Evolutionary conservation across 2,113 vertebrate genomes (phyloP), one percentile per base, ranked within the genome.

Genomic region (Channa argus): DNA sequence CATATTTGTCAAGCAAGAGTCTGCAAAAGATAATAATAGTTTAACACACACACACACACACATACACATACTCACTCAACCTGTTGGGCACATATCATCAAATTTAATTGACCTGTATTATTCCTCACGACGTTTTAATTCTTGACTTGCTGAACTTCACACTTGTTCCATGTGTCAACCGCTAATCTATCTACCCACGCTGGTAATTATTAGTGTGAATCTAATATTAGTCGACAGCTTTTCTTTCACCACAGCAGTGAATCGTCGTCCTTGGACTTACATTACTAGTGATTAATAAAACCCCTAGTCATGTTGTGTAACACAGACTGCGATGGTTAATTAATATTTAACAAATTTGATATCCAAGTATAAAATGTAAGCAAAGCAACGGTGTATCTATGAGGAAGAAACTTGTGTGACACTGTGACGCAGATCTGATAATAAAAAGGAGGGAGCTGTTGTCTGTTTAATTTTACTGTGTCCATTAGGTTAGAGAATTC

Each of bases 1-100:
- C 69, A 88, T 61, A 91, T 91, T 87, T 72, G 86, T 81, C 34
- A 65, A 77, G 36, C 53, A 68, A 65, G 43, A 73, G 71, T 85
- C 59, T 14, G 15, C 5, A 44, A 50, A 51, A 46, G 39, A 36
- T 39, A 68, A 77, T 39, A 77, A 63, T 51, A 69, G 14, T 43
- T 36, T 14, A 58, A 37, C 15, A 45, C 39, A 39, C 33, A 55
- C 43, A 39, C 33, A 55, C 43, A 50, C 33, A 44, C 6, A 66
- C 36, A 14, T 6, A 44, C 37, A 37, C 3, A 60, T 49, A 24
- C 10, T 13, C 44, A 36, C 4, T 1, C 5, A 49, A 34, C 15
- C 44, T 33, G 8, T 68, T 41, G 24, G 24, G n/a, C 37, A 14
- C 13, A 9, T 34, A 38, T 41, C n/a, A 50, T 77, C 41, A 65